phyloP scores from a whole-genome alignment of 2,113 vertebrate genomes.

The Peromyscus polionotus region DNA sequence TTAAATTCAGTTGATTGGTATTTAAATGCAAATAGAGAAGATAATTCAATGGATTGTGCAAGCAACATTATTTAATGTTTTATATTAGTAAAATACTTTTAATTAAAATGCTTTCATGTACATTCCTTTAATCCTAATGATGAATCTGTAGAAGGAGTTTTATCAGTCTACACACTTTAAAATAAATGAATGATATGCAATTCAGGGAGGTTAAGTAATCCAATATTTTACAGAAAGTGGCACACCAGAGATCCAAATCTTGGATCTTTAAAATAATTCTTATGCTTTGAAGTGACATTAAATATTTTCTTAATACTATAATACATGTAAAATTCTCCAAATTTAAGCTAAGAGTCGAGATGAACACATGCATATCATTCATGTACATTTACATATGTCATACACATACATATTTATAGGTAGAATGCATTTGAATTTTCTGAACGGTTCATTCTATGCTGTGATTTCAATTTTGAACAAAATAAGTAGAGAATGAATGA shows the following conservation, averaged over 20 bases:
- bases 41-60: not conserved
- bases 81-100: slow-evolving; percentile 28
- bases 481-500: not conserved
- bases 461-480: slow-evolving; percentile 42
- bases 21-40: not conserved
- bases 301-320: slow-evolving; percentile 51
- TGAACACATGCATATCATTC: not conserved
- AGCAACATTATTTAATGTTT: slow-evolving; percentile 33
- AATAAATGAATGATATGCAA: not conserved
- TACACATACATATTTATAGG: not conserved
- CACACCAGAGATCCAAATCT: not conserved
- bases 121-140: not conserved
- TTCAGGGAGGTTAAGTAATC: slow-evolving; percentile 22
- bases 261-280: slow-evolving; percentile 16
- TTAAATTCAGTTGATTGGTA: not conserved
- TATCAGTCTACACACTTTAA: not conserved
- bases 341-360: slow-evolving; percentile 21
- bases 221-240: slow-evolving; percentile 35
- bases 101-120: slow-evolving; percentile 6
- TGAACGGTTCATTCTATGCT: slow-evolving; percentile 6
- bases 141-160: not conserved
- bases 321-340: slow-evolving; percentile 47
- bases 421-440: not conserved
- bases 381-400: not conserved
- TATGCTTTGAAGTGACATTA: slow-evolving; percentile 37